phyloP scores from a whole-genome alignment of 2,888 invertebrate species.

The Graphium colonna region DNA sequence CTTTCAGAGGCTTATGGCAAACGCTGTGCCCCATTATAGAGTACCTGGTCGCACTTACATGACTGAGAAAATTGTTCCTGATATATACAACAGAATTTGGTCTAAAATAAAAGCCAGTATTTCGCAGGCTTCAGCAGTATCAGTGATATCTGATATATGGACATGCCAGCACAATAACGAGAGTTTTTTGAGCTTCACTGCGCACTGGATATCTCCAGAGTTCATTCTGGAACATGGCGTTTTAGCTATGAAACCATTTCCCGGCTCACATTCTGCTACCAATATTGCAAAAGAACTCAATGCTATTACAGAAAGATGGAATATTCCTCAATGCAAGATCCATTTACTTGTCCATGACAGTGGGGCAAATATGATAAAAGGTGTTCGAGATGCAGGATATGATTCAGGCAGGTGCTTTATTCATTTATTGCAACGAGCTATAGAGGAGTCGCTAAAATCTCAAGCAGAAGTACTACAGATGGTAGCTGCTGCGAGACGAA shows the following conservation, averaged over 20 bases:
- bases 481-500: conserved; percentile 33
- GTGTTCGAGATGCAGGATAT: conserved; percentile 31
- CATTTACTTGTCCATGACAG: conserved; percentile 37
- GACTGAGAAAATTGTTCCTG: conserved; percentile 29
- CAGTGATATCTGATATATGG: conserved; percentile 24
- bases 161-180: conserved; percentile 8
- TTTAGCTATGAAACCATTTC: conserved; percentile 31
- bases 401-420: conserved; percentile 37
- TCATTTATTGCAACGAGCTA: conserved; percentile 34
- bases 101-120: conserved; percentile 26
- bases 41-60: conserved; percentile 31
- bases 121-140: conserved; percentile 26
- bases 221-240: conserved; percentile 32
- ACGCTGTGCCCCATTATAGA: conserved; percentile 31
- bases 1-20: conserved; percentile 33
- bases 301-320: conserved; percentile 32
- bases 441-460: conserved; percentile 33
- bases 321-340: conserved; percentile 36
- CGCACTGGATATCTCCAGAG: conserved; percentile 33
- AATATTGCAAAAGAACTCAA: conserved; percentile 40
- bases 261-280: conserved; percentile 30
- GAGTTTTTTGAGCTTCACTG: conserved; percentile 28
- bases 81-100: conserved; percentile 28
- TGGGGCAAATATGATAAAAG: conserved; percentile 38
- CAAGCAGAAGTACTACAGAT: conserved; percentile 33